Evolutionary conservation across 1,140 invertebrate species (phyloP).

Genomic region (Chlorops oryzae): DNA sequence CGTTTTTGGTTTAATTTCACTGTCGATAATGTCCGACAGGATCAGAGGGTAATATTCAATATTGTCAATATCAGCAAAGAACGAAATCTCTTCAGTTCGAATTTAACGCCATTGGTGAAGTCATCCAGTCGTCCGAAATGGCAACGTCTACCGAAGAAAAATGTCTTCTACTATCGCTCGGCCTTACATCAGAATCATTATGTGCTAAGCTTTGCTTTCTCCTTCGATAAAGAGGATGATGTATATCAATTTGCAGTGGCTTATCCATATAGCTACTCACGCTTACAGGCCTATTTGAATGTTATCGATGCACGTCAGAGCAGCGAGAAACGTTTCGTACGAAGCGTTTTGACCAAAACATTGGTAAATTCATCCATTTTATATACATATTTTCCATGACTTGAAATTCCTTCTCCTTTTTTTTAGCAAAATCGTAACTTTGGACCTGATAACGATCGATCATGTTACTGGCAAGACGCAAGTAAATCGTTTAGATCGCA

Average conservation of each 20-base stretch:
- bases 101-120: slow-evolving; percentile 90
- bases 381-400: not conserved
- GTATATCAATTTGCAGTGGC: slow-evolving; percentile 90
- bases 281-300: slow-evolving; percentile 78
- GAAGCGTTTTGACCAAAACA: slow-evolving; percentile 28
- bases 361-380: slow-evolving; percentile 23
- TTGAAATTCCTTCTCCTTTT: too few species aligned
- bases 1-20: slow-evolving; percentile 98
- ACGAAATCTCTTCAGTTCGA: slow-evolving; percentile 78
- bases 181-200: slow-evolving; percentile 84
- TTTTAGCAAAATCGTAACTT: slow-evolving; percentile 78
- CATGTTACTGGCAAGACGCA: slow-evolving; percentile 49
- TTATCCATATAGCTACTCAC: slow-evolving; percentile 90
- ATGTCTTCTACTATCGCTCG: slow-evolving; percentile 92
- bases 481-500: slow-evolving; percentile 35
- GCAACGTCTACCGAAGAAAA: slow-evolving; percentile 74
- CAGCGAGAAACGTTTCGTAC: slow-evolving; percentile 30
- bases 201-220: slow-evolving; percentile 89
- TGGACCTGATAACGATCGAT: slow-evolving; percentile 83
- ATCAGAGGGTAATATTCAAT: slow-evolving; percentile 95
- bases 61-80: slow-evolving; percentile 94
- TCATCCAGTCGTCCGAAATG: slow-evolving; percentile 86
- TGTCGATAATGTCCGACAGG: slow-evolving; percentile 89
- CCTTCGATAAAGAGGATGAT: slow-evolving; percentile 88
- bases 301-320: slow-evolving; percentile 57